These are phyloP conservation scores for Grammomys dolichurus DNA, from an alignment of 2,113 vertebrate species.

Conservation along the genomic window DNA sequence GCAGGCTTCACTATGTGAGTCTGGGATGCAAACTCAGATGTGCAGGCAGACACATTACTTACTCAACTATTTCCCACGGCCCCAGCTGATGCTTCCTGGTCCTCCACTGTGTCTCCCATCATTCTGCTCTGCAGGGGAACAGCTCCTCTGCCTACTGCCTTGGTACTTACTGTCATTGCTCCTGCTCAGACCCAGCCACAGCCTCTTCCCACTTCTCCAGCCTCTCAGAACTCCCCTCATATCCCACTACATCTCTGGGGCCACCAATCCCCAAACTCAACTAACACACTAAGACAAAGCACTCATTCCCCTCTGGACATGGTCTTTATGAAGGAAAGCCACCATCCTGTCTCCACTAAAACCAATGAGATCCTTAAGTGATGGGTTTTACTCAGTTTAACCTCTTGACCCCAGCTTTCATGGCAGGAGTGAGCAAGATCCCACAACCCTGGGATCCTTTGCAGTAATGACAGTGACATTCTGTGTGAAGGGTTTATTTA, in stretches of 20 bases:
- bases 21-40: neutral
- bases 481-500: neutral
- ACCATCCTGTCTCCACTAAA: neutral
- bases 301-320: neutral
- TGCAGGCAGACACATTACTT: neutral
- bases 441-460: neutral
- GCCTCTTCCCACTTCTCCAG: neutral
- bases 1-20: neutral
- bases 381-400: neutral
- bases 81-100: neutral
- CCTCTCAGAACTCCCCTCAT: neutral
- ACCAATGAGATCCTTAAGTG: neutral
- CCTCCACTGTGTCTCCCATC: neutral
- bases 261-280: neutral
- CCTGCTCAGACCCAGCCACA: neutral
- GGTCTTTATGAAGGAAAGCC: neutral
- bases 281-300: neutral
- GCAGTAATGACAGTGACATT: neutral
- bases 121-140: too few relatives aligned
- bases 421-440: neutral
- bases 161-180: neutral
- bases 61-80: neutral
- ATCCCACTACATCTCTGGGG: neutral
- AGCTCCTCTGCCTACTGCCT: neutral
- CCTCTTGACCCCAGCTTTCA: neutral